These are phyloP conservation scores for Oasisia sp. DNA, from an alignment of 2,888 invertebrate genomes.

Conservation along the genomic window DNA sequence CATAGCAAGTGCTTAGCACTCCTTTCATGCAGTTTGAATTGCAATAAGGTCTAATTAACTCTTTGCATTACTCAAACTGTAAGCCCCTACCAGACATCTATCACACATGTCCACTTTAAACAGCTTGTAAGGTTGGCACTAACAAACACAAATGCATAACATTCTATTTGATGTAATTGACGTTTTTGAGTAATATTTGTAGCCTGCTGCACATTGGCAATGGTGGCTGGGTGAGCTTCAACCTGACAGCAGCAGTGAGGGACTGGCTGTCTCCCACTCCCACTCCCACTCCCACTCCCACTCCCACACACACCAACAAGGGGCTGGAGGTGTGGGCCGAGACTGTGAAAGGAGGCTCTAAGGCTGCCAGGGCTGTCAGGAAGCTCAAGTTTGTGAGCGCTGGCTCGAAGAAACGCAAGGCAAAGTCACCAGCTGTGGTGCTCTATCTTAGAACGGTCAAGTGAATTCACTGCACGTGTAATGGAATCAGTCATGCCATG, in stretches of 20 bases:
- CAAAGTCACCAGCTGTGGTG: constrained; percentile 12
- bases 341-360: background rate
- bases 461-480: background rate
- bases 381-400: background rate
- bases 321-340: background rate
- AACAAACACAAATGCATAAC: background rate
- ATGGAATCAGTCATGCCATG: background rate
- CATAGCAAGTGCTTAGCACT: background rate
- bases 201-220: constrained; percentile 12
- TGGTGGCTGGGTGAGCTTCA: background rate
- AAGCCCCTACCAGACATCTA: background rate
- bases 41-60: background rate
- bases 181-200: background rate
- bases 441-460: constrained; percentile 12
- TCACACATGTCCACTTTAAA: background rate
- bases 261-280: background rate
- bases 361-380: background rate
- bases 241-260: background rate
- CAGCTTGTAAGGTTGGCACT: background rate
- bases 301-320: background rate
- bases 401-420: background rate
- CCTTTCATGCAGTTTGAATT: background rate
- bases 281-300: no score
- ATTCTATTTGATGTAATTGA: background rate
- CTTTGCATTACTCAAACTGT: background rate